Percentiles rank a stretch among this genome's conserved stretches.
These are phyloP conservation scores for Callorhinus ursinus DNA, from an alignment of 2,113 vertebrate genomes.

Conservation along the genomic window DNA sequence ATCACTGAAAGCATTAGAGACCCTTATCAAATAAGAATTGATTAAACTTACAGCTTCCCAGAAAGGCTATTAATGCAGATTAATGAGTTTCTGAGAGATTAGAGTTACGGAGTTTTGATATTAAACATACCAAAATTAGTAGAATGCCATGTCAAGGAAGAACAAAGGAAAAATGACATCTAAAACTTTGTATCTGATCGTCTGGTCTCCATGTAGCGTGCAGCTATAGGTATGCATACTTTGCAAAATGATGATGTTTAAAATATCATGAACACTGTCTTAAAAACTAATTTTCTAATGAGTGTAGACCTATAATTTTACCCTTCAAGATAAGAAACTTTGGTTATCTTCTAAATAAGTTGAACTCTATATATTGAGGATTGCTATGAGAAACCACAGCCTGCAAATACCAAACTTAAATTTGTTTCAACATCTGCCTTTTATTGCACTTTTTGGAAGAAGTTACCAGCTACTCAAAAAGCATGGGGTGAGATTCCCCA, in stretches of 20 bases:
- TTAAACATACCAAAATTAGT: conserved; percentile 66
- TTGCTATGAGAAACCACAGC: neutral
- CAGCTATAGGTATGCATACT: neutral
- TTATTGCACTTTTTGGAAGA: neutral
- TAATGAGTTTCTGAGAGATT: conserved; percentile 79
- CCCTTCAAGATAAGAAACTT: conserved; percentile 15
- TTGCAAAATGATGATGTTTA: conserved; percentile 7
- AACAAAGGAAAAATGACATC: conserved; percentile 56
- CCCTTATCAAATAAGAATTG: conserved; percentile 78
- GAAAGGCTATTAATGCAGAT: conserved; percentile 79
- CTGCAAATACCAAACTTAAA: neutral
- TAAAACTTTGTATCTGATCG: conserved; percentile 1
- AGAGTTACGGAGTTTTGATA: conserved; percentile 67
- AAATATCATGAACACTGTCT: neutral
- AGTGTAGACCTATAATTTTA: conserved; percentile 11
- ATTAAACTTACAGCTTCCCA: conserved; percentile 70
- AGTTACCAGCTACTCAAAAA: neutral
- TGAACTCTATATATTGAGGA: conserved; percentile 3
- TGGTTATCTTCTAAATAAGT: conserved; percentile 43
- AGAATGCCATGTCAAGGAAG: conserved; percentile 18
- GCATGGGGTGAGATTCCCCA: neutral
- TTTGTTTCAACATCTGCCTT: neutral
- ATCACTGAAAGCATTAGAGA: conserved; percentile 68
- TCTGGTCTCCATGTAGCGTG: neutral
- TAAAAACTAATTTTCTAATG: conserved; percentile 33